Base-by-base conservation (phyloP, 2,888 invertebrate genomes). In the Philhelius pedissequus region DNA sequence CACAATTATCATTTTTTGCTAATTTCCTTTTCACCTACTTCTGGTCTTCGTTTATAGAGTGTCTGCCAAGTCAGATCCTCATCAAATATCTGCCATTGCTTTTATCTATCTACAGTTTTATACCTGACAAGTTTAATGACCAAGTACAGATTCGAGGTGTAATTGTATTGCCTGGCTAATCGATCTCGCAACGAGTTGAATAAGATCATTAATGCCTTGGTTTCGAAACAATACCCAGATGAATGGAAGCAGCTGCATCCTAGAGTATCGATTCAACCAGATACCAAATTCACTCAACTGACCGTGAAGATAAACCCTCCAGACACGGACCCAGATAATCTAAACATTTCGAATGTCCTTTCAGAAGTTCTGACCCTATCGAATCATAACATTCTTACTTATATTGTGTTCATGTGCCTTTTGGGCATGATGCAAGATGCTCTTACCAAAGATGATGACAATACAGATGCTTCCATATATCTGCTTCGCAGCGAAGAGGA, bases 81-180 rank as follows among this genome's bases (percentile, higher is more conserved):
- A 74, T 87, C 4, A 48, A 73, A 0, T 90, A 89, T 70, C 20
- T 91, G 9, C 90, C 90, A 0, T 3, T 91, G 0, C 82, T 91
- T 0, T 62, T 92, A 4, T 89, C 89, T 40, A 75, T 90, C 0
- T 88, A 89, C 48, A 79, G 88, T 40, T 82, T 88, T 4, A 32
- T 91, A 40, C 88, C 89, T 1, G 64, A 86, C 0, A 71, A 86
- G 11, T 54, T 75, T n/a, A 15, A 45, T 13, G 56, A 86, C 2
- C 86, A 86, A 32, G 62, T 87, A 4, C 86, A 88, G 15, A 30
- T 91, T 8, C 71, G 87, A 2, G 76, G 68, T 0, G 54, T 90
- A 7, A 87, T 91, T 2, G 76, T 86, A 89, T 4, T 90, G 90
- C 32, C 45, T 92, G 35, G 87, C 89, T 20, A 92, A 92, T 69